A percentile compares a stretch with the other conserved stretches of the same genome.
Conservation (phyloP, 2,113 vertebrate genomes). For the Malurus elegans region DNA sequence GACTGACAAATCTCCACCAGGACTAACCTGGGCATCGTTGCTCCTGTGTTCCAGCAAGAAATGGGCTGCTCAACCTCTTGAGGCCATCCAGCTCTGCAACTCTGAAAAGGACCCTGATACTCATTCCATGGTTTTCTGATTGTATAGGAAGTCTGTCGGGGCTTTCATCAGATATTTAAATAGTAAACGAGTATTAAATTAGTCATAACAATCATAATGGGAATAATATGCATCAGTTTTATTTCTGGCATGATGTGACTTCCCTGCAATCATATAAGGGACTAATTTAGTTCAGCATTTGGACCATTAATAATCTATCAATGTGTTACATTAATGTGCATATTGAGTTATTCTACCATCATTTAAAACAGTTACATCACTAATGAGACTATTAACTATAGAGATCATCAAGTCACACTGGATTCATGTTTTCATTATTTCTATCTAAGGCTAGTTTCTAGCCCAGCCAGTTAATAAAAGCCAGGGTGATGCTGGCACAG, state of each 20-base stretch:
- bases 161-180: neutral
- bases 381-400: conserved; percentile 66
- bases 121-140: neutral
- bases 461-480: conserved; percentile 49
- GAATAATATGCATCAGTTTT: neutral
- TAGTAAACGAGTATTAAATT: neutral
- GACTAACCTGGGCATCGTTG: neutral
- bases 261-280: neutral
- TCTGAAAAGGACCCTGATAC: neutral
- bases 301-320: conserved; percentile 65
- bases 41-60: neutral
- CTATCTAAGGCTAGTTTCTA: conserved; percentile 39
- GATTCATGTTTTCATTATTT: conserved; percentile 65
- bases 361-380: conserved; percentile 57
- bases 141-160: neutral
- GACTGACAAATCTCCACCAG: neutral
- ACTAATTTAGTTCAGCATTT: neutral
- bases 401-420: conserved; percentile 27
- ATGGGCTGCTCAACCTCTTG: neutral
- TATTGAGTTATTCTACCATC: conserved; percentile 60
- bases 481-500: neutral
- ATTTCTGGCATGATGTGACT: neutral
- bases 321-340: conserved; percentile 22
- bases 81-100: neutral
- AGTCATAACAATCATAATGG: conserved; percentile 29